Base-by-base conservation (phyloP, 2,113 vertebrate species). In the Hemicordylus capensis region DNA sequence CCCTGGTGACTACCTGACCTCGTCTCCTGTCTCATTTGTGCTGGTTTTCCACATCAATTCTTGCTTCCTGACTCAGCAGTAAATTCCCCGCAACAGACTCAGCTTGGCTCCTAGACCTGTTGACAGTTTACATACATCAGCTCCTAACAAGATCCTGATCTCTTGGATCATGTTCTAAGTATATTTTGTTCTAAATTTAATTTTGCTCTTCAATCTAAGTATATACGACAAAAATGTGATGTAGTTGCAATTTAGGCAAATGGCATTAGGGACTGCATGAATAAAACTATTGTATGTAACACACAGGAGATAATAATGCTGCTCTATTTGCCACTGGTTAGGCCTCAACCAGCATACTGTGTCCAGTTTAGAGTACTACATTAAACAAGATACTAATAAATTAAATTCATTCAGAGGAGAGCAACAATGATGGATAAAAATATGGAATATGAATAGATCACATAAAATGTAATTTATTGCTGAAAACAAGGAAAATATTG, bases 111-210 rank as follows among this genome's bases (percentile, higher is more conserved):
- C 37, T 83, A n/a, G 37, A 46, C 56, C 39, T 59, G 5, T 70
- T 58, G 66, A 70, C 80, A 42, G 51, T 46, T 67, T 77, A 77
- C 64, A 77, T 17, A 84, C 31, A 34, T 56, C 26, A 84, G 48
- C 19, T 56, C 28, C 63, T 84, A 58, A 77, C 48, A 77, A 77
- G 64, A 58, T 56, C 74, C 39, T 69, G 17, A 24, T 58, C 61
- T 67, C 37, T 54, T 77, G 74, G 37, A 84, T 77, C 34, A 84
- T 69, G 63, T 44, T 84, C 37, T 69, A 34, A 58, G 26, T 77
- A 77, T 77, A 42, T 84, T 84, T n/a, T 67, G 48, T 20, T 58
- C 26, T 84, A 77, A 69, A 84, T 84, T 67, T 76, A 84, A 84
- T 67, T 77, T 67, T 67, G 48, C 28, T 84, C 28, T 48, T 76